phyloP scores from a whole-genome alignment of 2,113 vertebrate genomes.

The Chlamydotis undulata region DNA sequence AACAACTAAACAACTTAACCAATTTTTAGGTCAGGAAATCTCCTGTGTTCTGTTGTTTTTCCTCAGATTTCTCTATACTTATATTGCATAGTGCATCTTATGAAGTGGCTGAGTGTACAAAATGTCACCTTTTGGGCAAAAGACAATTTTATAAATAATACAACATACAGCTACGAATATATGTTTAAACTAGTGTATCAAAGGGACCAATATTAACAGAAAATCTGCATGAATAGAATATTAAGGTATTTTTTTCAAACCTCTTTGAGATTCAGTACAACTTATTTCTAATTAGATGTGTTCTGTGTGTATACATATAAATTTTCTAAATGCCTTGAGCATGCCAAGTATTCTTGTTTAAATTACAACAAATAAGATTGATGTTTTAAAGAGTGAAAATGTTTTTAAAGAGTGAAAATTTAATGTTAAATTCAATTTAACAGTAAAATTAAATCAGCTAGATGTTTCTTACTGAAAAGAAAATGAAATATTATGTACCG shows the following conservation, averaged over 20 bases:
- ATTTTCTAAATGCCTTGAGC: slow-evolving; percentile 54
- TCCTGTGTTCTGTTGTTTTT: background rate
- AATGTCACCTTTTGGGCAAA: background rate
- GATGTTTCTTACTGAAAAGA: background rate
- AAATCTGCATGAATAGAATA: background rate
- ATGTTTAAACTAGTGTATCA: background rate
- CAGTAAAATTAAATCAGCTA: background rate
- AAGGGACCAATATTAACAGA: background rate
- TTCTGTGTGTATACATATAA: slow-evolving; percentile 19
- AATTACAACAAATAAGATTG: slow-evolving; percentile 58
- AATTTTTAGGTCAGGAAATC: background rate
- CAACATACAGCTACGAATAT: background rate
- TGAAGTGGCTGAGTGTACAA: background rate
- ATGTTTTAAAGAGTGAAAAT: slow-evolving; percentile 26
- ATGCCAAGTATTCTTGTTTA: slow-evolving; percentile 62
- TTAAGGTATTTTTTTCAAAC: slow-evolving; percentile 5
- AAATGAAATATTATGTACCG: background rate
- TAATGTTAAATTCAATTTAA: slow-evolving; percentile 49
- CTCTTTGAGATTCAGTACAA: slow-evolving; percentile 2
- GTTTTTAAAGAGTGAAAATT: slow-evolving; percentile 13
- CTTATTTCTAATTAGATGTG: slow-evolving; percentile 46
- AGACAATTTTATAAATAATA: background rate
- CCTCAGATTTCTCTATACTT: background rate
- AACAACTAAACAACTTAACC: accelerated
- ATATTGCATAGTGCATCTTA: background rate